These are phyloP conservation scores for Drosophila mettleri DNA, from an alignment of 2,888 invertebrate genomes.

Conservation along the genomic window DNA sequence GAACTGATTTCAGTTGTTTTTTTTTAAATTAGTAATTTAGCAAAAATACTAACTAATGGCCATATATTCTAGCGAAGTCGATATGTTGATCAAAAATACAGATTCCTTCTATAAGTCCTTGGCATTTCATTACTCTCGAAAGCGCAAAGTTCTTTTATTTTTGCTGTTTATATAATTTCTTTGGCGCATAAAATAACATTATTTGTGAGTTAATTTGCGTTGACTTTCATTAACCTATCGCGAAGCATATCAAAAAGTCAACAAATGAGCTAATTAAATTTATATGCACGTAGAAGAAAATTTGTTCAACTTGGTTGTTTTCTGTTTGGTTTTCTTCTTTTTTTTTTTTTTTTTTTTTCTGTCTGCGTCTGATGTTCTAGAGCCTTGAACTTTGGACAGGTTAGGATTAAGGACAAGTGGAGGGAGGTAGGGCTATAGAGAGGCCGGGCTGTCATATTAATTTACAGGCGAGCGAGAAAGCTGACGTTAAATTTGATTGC, in stretches of 20 bases:
- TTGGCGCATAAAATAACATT: not conserved
- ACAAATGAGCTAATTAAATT: slow-evolving; percentile 53
- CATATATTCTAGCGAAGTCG: no score
- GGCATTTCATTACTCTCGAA: not conserved
- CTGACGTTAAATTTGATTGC: slow-evolving; percentile 16
- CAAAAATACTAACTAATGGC: not conserved
- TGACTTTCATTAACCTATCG: slow-evolving; percentile 21
- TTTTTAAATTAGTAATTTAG: no score
- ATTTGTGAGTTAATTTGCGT: slow-evolving; percentile 6
- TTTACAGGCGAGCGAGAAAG: slow-evolving; percentile 33
- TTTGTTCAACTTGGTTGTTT: slow-evolving; percentile 14
- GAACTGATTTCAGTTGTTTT: no score
- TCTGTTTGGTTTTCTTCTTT: not conserved
- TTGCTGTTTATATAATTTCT: not conserved
- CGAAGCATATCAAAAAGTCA: slow-evolving; percentile 9
- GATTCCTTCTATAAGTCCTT: not conserved
- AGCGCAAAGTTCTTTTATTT: not conserved
- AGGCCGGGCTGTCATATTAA: slow-evolving; percentile 43
- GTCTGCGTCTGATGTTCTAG: slow-evolving; percentile 36
- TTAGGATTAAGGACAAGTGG: slow-evolving; percentile 12
- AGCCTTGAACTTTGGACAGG: slow-evolving; percentile 43
- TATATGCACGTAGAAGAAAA: slow-evolving; percentile 21
- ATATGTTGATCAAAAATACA: not conserved
- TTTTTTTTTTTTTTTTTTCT: not conserved
- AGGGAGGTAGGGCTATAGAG: not conserved